Percentiles rank a stretch among this genome's conserved stretches.
Conservation (phyloP, 2,888 invertebrate species). For the Tinea pellionella region DNA sequence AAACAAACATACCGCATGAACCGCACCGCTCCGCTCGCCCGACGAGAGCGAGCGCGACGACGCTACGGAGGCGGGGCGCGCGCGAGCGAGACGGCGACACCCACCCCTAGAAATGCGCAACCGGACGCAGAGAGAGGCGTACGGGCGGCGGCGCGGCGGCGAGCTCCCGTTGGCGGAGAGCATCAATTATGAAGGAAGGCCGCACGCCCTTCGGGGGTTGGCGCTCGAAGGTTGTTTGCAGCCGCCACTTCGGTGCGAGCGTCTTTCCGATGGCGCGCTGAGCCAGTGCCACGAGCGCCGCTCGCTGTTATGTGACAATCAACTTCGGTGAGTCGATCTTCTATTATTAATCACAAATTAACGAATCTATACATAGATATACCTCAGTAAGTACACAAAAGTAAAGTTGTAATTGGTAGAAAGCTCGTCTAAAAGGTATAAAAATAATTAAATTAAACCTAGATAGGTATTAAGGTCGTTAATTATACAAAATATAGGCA, state of each 20-base stretch:
- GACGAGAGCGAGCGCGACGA: slow-evolving; percentile 22
- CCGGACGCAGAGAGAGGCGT: slow-evolving; percentile 19
- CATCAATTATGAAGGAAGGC: slow-evolving; percentile 46
- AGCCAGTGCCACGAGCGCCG: slow-evolving; percentile 27
- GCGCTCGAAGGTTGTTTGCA: neutral
- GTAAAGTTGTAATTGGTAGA: too few relatives aligned
- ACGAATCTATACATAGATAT: too few relatives aligned
- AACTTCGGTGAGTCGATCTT: too few relatives aligned
- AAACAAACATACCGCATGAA: slow-evolving; percentile 60
- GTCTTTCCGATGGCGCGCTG: slow-evolving; percentile 53
- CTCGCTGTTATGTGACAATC: slow-evolving; percentile 28
- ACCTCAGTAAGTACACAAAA: too few relatives aligned
- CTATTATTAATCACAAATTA: too few relatives aligned
- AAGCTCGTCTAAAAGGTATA: too few relatives aligned
- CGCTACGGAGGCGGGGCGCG: neutral
- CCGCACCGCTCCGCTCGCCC: slow-evolving; percentile 25
- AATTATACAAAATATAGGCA: too few relatives aligned
- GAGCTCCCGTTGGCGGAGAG: slow-evolving; percentile 39
- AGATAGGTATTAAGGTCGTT: too few relatives aligned
- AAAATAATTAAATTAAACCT: too few relatives aligned
- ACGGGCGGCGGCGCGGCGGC: slow-evolving; percentile 20
- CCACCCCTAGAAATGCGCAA: slow-evolving; percentile 42
- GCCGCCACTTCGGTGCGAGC: neutral
- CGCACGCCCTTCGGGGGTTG: slow-evolving; percentile 7
- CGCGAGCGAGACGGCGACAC: neutral